Conservation (phyloP, 2,888 invertebrate genomes). For the Caenorhabditis sp. region DNA sequence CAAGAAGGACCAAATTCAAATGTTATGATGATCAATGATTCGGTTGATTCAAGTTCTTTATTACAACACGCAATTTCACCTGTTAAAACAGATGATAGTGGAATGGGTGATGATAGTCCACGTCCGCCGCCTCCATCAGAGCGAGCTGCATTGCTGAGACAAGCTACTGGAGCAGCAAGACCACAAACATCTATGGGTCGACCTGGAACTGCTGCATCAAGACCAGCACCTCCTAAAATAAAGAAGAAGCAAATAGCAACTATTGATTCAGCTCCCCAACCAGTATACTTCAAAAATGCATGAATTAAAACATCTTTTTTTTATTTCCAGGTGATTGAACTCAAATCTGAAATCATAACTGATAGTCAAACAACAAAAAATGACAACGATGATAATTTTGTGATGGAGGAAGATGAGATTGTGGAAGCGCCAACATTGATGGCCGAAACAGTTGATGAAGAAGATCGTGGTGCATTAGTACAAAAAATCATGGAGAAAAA, state of each 20-base stretch:
- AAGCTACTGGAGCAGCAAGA: conserved; percentile 21
- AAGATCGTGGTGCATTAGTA: conserved; percentile 73
- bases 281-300: neutral
- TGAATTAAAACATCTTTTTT: neutral
- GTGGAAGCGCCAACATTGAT: conserved; percentile 3
- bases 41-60: neutral
- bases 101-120: conserved; percentile 17
- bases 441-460: conserved; percentile 17
- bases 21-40: neutral
- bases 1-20: conserved; percentile 3
- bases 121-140: conserved; percentile 22
- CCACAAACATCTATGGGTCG: conserved; percentile 59
- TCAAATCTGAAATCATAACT: conserved; percentile 35
- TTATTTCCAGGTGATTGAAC: conserved; percentile 21
- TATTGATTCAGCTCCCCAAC: conserved; percentile 26
- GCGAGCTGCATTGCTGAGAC: conserved; percentile 13
- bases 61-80: neutral
- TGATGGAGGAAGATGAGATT: conserved; percentile 37
- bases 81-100: conserved; percentile 22
- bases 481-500: conserved; percentile 74
- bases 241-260: conserved; percentile 62
- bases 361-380: conserved; percentile 7
- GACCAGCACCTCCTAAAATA: conserved; percentile 70
- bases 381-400: conserved; percentile 18
- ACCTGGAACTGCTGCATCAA: conserved; percentile 68